These are phyloP conservation scores for Odontomyia ornata DNA, from an alignment of 2,888 invertebrate genomes.

Conservation along the genomic window DNA sequence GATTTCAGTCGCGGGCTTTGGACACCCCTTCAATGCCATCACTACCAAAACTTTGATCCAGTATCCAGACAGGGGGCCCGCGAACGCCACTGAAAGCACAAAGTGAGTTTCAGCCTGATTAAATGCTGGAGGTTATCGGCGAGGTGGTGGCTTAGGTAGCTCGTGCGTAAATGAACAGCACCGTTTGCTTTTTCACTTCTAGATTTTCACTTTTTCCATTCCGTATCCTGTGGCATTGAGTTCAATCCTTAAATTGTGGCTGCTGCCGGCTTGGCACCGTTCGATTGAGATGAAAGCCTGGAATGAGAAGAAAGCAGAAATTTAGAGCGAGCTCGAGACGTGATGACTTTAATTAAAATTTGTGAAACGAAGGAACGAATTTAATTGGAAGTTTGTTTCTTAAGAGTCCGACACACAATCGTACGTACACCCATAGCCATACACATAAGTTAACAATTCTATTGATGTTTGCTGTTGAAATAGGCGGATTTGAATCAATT, in stretches of 20 bases:
- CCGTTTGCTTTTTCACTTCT: constrained; percentile 6
- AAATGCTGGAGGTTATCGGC: not conserved
- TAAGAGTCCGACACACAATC: constrained; percentile 4
- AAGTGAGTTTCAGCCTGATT: not conserved
- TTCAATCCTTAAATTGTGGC: not conserved
- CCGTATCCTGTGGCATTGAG: not conserved
- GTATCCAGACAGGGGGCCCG: constrained; percentile 1
- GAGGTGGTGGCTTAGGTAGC: too few species aligned
- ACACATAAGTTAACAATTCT: constrained; percentile 2
- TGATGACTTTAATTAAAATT: constrained; percentile 37
- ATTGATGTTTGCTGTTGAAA: not conserved
- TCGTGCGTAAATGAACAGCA: not conserved
- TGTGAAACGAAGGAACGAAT: constrained; percentile 25
- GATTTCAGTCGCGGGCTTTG: constrained; percentile 32
- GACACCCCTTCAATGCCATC: constrained; percentile 45
- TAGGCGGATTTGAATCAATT: constrained; percentile 2
- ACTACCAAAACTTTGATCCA: constrained; percentile 21
- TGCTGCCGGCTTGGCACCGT: not conserved
- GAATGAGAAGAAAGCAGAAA: constrained; percentile 28
- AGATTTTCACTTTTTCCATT: constrained; percentile 8
- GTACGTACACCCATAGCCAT: not conserved
- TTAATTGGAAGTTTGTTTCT: constrained; percentile 32
- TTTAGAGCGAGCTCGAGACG: constrained; percentile 1
- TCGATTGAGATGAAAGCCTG: constrained; percentile 23
- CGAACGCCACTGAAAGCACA: not conserved